Conservation (phyloP, 2,888 invertebrate species). For the Dichetophora obliterata region DNA sequence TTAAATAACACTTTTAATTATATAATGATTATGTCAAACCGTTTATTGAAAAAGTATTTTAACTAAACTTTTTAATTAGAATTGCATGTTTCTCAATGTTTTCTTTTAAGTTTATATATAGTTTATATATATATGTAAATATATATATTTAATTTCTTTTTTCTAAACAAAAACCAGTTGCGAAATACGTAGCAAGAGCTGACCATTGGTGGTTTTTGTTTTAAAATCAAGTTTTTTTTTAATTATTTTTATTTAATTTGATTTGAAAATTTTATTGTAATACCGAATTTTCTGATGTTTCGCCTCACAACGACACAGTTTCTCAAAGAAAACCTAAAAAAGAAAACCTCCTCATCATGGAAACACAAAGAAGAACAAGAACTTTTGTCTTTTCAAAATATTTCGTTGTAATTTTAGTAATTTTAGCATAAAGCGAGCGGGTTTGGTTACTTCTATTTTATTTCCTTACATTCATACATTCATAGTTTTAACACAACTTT, state of each 20-base stretch:
- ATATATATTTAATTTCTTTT: slow-evolving; percentile 46
- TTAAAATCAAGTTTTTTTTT: slow-evolving; percentile 57
- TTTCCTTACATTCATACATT: slow-evolving; percentile 3
- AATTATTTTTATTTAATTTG: slow-evolving; percentile 56
- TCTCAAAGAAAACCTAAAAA: slow-evolving; percentile 33
- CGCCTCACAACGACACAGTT: slow-evolving; percentile 65
- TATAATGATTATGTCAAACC: slow-evolving; percentile 32
- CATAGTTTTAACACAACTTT: not conserved
- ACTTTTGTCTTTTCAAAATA: slow-evolving; percentile 39
- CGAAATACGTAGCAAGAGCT: slow-evolving; percentile 31
- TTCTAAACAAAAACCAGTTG: slow-evolving; percentile 43
- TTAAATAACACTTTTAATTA: slow-evolving; percentile 24
- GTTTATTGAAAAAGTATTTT: slow-evolving; percentile 36
- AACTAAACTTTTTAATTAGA: slow-evolving; percentile 35
- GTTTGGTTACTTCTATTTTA: slow-evolving; percentile 32
- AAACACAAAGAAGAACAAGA: slow-evolving; percentile 35
- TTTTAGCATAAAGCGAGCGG: slow-evolving; percentile 42
- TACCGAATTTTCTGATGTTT: slow-evolving; percentile 71
- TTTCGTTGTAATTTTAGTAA: slow-evolving; percentile 26
- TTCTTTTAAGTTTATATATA: slow-evolving; percentile 55
- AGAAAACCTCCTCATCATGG: slow-evolving; percentile 33
- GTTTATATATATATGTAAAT: too few relatives aligned
- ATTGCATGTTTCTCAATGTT: slow-evolving; percentile 71
- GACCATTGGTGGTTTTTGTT: slow-evolving; percentile 31
- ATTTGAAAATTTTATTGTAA: slow-evolving; percentile 64